Conservation (phyloP, 2,888 invertebrate genomes). For the Drosophila picticornis region DNA sequence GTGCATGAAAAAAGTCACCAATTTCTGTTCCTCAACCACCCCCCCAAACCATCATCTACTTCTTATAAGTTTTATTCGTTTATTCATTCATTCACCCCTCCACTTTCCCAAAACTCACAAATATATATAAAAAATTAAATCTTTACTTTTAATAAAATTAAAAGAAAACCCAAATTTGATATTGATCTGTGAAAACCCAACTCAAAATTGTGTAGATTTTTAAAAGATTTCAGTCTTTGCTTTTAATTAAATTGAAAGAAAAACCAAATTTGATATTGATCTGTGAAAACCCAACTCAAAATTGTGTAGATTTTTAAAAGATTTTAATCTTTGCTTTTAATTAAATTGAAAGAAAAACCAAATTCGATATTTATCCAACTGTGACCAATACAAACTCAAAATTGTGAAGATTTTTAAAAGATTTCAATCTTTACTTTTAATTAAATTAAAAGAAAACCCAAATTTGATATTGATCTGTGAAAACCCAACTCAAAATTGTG, state of each 20-base stretch:
- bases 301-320: constrained; percentile 20
- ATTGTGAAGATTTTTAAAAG: constrained; percentile 24
- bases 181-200: not conserved
- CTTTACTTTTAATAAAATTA: constrained; percentile 8
- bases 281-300: not conserved
- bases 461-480: constrained; percentile 33
- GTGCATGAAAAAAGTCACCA: constrained; percentile 60
- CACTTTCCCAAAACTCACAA: not conserved
- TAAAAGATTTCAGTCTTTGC: constrained; percentile 35
- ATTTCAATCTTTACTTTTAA: constrained; percentile 44
- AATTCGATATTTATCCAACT: constrained; percentile 42
- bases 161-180: constrained; percentile 52
- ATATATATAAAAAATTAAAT: constrained; percentile 24
- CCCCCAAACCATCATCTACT: not conserved
- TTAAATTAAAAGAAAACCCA: constrained; percentile 50
- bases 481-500: constrained; percentile 13
- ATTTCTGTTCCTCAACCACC: not conserved
- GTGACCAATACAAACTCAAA: constrained; percentile 54
- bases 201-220: constrained; percentile 21
- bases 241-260: constrained; percentile 68
- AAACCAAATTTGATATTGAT: constrained; percentile 40
- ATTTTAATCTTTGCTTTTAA: constrained; percentile 54
- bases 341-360: constrained; percentile 61
- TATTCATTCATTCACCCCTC: not conserved
- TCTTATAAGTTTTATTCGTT: constrained; percentile 11